Percentiles rank a stretch among this genome's conserved stretches.
Evolutionary conservation across 2,113 vertebrate species (phyloP).

Genomic region (Empidonax alnorum): DNA sequence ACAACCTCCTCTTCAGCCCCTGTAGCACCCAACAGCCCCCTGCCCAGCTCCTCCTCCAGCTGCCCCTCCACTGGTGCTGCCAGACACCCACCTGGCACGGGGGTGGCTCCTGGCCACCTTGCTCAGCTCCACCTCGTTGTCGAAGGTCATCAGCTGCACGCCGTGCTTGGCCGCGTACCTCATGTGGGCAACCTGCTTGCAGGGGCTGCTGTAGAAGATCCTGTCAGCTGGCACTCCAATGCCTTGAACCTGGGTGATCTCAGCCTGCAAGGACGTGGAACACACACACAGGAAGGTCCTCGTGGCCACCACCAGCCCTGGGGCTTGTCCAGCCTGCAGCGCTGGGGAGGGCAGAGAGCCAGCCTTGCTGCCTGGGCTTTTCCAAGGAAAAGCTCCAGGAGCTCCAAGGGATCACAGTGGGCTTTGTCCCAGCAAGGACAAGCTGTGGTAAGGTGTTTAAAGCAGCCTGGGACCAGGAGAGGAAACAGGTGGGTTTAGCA

Average conservation of each 20-base stretch:
- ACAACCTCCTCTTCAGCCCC: neutral
- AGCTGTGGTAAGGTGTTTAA: neutral
- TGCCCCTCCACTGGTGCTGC: rapidly evolving
- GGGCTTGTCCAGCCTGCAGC: neutral
- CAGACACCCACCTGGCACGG: conserved; percentile 67
- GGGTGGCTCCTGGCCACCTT: conserved; percentile 79
- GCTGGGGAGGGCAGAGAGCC: rapidly evolving
- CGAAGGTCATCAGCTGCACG: conserved; percentile 78
- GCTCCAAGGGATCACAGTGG: neutral
- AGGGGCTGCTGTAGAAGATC: conserved; percentile 80
- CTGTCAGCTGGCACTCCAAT: conserved; percentile 71
- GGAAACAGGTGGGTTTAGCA: neutral
- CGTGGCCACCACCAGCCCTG: neutral
- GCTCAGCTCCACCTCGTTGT: conserved; percentile 80
- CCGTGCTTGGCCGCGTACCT: conserved; percentile 70
- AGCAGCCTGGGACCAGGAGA: neutral
- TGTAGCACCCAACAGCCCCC: neutral
- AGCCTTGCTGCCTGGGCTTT: neutral
- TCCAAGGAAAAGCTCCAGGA: neutral
- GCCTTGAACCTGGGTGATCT: conserved; percentile 67
- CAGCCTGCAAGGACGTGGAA: conserved; percentile 63
- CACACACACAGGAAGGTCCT: neutral
- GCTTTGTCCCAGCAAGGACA: neutral
- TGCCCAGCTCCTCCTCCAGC: neutral
- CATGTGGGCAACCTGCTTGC: conserved; percentile 80